Conservation (phyloP, 2,113 vertebrate species). For the Podiceps cristatus region DNA sequence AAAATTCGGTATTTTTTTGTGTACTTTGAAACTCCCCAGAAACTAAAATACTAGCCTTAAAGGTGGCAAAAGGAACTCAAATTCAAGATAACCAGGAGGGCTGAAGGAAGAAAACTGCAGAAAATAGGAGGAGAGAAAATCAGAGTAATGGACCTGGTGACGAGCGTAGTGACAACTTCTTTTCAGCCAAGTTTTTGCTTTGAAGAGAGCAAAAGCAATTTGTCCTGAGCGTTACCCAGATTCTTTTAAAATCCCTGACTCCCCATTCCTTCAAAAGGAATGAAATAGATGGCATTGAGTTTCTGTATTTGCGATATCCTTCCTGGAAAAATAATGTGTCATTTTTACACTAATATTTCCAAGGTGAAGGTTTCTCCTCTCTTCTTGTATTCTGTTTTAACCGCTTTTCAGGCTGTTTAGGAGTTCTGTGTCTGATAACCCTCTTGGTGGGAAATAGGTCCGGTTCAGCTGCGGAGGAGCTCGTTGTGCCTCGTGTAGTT, state of each 20-base stretch:
- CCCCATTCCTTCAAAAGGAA: background rate
- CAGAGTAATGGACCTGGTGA: background rate
- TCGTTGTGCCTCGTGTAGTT: background rate
- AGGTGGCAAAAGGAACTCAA: background rate
- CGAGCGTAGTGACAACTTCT: background rate
- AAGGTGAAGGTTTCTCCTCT: background rate
- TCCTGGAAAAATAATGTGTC: background rate
- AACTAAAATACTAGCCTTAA: background rate
- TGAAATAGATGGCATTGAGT: background rate
- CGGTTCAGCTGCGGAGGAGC: background rate
- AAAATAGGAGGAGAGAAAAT: background rate
- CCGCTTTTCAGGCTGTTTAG: background rate
- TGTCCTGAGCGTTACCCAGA: background rate
- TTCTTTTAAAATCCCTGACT: background rate
- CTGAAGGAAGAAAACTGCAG: background rate
- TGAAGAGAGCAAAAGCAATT: background rate
- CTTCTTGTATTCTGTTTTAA: background rate
- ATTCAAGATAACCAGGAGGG: background rate
- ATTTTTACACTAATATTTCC: conserved; percentile 50
- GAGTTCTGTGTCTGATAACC: background rate
- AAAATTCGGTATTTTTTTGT: background rate
- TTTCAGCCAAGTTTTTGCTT: background rate
- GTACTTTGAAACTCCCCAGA: background rate
- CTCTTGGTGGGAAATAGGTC: background rate
- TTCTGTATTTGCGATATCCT: background rate